These are phyloP conservation scores for Trachemys scripta DNA, from an alignment of 2,113 vertebrate species.

Conservation along the genomic window DNA sequence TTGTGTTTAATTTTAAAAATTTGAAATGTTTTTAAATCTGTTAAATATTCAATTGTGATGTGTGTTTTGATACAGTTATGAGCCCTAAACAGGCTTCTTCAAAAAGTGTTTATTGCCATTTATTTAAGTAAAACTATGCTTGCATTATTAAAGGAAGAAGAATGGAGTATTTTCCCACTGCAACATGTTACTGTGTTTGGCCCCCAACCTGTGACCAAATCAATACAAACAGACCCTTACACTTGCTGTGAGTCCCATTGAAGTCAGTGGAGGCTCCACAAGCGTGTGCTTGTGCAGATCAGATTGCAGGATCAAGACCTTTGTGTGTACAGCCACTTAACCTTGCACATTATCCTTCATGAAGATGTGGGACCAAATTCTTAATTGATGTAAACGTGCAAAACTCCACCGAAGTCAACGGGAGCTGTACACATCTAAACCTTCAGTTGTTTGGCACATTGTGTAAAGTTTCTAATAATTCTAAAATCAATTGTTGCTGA, in stretches of 20 bases:
- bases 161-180: neutral
- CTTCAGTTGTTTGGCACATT: neutral
- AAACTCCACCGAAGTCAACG: neutral
- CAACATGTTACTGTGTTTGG: accelerated
- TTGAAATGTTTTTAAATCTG: neutral
- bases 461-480: neutral
- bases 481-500: neutral
- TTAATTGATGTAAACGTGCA: neutral
- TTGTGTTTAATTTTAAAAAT: conserved; percentile 13
- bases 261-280: neutral
- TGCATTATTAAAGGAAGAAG: neutral
- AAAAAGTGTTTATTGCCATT: neutral
- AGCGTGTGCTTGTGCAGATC: neutral
- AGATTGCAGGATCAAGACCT: neutral
- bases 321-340: neutral
- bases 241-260: neutral
- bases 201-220: neutral
- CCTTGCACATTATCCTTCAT: neutral
- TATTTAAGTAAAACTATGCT: neutral
- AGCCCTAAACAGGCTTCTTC: conserved; percentile 13
- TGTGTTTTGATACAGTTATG: neutral
- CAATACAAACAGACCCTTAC: neutral
- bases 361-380: neutral
- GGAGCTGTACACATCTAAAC: neutral
- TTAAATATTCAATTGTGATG: conserved; percentile 10